Conservation (phyloP, 2,888 invertebrate species). For the Cataglyphis altisquamis region DNA sequence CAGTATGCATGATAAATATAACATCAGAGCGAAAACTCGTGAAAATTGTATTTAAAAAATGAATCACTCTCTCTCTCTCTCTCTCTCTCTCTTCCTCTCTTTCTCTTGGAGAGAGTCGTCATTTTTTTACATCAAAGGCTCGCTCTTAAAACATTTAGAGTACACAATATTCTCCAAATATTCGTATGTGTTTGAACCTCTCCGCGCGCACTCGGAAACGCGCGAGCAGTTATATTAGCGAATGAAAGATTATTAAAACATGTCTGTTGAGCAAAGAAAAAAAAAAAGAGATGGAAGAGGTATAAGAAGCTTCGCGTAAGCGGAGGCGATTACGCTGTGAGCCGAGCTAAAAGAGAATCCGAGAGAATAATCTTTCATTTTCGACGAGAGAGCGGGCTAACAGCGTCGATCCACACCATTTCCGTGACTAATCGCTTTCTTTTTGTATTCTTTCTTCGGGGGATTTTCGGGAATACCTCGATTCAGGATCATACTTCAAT, state of each 20-base stretch:
- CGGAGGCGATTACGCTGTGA: slow-evolving; percentile 42
- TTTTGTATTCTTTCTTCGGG: slow-evolving; percentile 78
- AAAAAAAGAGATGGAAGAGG: background rate
- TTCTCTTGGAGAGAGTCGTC: background rate
- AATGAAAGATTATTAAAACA: slow-evolving; percentile 71
- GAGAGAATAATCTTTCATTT: slow-evolving; percentile 70
- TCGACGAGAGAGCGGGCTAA: slow-evolving; percentile 48
- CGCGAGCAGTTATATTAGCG: slow-evolving; percentile 48
- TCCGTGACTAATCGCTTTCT: slow-evolving; percentile 82
- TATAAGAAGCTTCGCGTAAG: background rate
- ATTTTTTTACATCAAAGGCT: background rate
- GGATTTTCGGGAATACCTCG: slow-evolving; percentile 80
- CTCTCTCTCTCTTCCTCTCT: background rate
- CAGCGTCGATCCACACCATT: slow-evolving; percentile 63
- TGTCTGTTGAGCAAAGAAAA: background rate
- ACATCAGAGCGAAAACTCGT: slow-evolving; percentile 10
- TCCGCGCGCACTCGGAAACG: slow-evolving; percentile 22
- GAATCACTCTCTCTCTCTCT: background rate
- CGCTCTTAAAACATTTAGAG: slow-evolving; percentile 16
- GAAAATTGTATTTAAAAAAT: slow-evolving; percentile 18
- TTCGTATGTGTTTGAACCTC: slow-evolving; percentile 21
- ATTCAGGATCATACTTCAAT: slow-evolving; percentile 98
- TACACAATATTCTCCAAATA: slow-evolving; percentile 42
- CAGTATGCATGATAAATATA: slow-evolving; percentile 23
- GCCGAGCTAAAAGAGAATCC: background rate